These are phyloP conservation scores for Pristionchus exspectatus DNA, from an alignment of 2,888 invertebrate genomes.

Conservation along the genomic window DNA sequence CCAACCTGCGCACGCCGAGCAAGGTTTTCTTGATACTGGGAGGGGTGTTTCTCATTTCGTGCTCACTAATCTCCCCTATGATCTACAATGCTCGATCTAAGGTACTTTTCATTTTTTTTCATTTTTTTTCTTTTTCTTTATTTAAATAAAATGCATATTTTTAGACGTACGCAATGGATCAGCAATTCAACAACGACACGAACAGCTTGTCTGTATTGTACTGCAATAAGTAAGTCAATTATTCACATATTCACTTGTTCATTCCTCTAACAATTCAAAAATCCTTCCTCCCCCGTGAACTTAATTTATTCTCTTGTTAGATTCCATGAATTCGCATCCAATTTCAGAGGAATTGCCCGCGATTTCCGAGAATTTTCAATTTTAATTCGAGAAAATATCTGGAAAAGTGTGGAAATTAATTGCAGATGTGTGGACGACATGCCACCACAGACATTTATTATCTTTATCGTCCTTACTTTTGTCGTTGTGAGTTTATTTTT, in stretches of 20 bases:
- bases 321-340: neutral
- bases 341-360: neutral
- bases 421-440: slow-evolving; percentile 69
- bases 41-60: slow-evolving; percentile 64
- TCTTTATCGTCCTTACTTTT: slow-evolving; percentile 68
- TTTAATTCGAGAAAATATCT: neutral
- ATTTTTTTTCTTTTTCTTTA: neutral
- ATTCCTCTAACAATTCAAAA: neutral
- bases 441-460: slow-evolving; percentile 64
- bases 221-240: slow-evolving; percentile 62
- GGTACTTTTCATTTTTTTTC: slow-evolving; percentile 48
- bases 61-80: slow-evolving; percentile 67
- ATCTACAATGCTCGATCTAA: slow-evolving; percentile 69
- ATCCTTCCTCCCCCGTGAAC: neutral
- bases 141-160: neutral
- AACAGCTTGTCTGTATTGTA: slow-evolving; percentile 65
- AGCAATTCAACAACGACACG: slow-evolving; percentile 62
- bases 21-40: slow-evolving; percentile 63
- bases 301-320: neutral
- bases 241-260: neutral
- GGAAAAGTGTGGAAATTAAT: neutral
- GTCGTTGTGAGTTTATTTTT: slow-evolving; percentile 60
- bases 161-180: slow-evolving; percentile 67
- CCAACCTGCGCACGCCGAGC: slow-evolving; percentile 62
- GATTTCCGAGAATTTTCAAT: neutral